phyloP scores from a whole-genome alignment of 2,888 invertebrate species.

The Copidosoma aretas region DNA sequence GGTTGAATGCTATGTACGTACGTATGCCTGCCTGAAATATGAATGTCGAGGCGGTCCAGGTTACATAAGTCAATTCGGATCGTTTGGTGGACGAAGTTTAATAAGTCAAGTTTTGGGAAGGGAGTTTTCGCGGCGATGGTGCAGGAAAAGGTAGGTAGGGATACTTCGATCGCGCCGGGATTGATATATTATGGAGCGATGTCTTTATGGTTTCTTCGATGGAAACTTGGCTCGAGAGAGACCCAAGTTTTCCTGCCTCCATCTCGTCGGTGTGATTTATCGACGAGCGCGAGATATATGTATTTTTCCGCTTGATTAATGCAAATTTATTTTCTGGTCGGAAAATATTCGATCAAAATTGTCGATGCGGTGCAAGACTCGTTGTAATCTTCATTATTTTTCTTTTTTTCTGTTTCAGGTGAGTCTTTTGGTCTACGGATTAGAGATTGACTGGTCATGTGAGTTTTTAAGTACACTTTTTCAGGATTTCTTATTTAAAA shows the following conservation, averaged over 20 bases:
- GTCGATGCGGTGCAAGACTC: no score
- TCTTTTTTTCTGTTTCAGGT: slow-evolving; percentile 13
- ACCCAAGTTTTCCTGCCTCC: neutral
- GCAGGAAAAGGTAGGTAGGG: no score
- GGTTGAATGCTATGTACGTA: neutral
- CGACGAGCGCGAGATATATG: neutral
- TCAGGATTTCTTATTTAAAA: no score
- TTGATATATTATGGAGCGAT: slow-evolving; percentile 1
- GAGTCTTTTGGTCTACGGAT: neutral
- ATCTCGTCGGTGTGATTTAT: neutral
- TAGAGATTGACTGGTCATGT: no score
- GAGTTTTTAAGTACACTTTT: neutral
- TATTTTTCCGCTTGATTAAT: no score
- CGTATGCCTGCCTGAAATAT: slow-evolving; percentile 18
- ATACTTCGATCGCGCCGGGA: neutral
- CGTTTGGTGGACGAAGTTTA: neutral
- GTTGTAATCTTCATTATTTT: no score
- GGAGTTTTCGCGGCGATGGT: neutral
- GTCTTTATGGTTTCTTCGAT: neutral
- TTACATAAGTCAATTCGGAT: slow-evolving; percentile 22
- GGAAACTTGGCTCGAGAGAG: neutral
- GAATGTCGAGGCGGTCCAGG: slow-evolving; percentile 16
- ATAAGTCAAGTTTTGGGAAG: slow-evolving; percentile 14
- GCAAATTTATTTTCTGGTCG: no score
- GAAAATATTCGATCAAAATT: no score